Evolutionary conservation across 2,113 vertebrate genomes (phyloP).

Genomic region (Cyprinodon tularosa): DNA sequence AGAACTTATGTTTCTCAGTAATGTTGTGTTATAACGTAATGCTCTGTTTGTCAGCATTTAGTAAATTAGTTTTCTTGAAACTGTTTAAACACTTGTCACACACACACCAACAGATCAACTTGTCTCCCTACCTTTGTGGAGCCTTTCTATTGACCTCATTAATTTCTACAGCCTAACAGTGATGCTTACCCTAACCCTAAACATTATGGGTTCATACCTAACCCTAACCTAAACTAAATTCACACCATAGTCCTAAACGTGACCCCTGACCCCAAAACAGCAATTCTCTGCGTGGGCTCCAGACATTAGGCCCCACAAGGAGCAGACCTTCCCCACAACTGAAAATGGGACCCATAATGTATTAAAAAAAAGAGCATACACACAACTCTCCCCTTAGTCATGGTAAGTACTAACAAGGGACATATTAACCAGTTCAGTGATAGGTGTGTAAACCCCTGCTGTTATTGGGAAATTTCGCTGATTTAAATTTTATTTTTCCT

Average conservation of each 20-base stretch:
- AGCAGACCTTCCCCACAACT: too few species aligned
- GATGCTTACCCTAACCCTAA: too few species aligned
- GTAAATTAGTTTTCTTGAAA: background rate
- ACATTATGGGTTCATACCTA: too few species aligned
- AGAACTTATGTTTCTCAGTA: background rate
- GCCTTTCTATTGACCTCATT: too few species aligned
- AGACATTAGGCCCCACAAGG: too few species aligned
- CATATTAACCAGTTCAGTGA: constrained; percentile 60
- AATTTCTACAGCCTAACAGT: too few species aligned
- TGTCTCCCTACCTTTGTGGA: too few species aligned
- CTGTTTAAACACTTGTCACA: background rate
- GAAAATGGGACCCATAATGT: too few species aligned
- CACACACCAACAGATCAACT: background rate
- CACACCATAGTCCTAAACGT: too few species aligned
- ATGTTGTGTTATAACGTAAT: background rate
- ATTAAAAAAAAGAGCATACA: background rate
- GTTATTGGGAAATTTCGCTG: constrained; percentile 62
- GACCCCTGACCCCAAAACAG: too few species aligned
- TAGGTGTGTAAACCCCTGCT: constrained; percentile 47
- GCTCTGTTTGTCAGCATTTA: background rate
- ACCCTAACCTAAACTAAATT: too few species aligned
- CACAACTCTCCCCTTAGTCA: constrained; percentile 12
- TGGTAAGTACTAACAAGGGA: constrained; percentile 54
- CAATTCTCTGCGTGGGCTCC: too few species aligned
- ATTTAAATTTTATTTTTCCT: constrained; percentile 43